Evolutionary conservation across 1,140 invertebrate genomes (phyloP).

Genomic region (Dermatophagoides farinae): DNA sequence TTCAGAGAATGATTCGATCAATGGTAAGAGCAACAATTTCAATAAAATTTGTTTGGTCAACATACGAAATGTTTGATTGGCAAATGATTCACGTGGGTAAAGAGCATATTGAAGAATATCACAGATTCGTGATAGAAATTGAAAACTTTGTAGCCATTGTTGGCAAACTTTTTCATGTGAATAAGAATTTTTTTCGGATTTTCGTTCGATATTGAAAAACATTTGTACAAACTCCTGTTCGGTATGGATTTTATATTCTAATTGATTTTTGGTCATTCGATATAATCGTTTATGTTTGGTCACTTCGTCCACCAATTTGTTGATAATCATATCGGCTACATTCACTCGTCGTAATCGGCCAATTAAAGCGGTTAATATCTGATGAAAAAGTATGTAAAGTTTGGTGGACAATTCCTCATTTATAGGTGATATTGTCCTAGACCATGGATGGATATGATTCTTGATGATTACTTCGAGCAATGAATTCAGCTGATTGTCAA

Average conservation of each 20-base stretch:
- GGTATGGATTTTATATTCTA: slow-evolving; percentile 29
- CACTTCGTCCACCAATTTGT: slow-evolving; percentile 64
- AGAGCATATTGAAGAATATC: slow-evolving; percentile 66
- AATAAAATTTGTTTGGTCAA: slow-evolving; percentile 44
- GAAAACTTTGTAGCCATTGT: slow-evolving; percentile 31
- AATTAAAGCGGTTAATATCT: slow-evolving; percentile 33
- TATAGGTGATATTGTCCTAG: slow-evolving; percentile 31
- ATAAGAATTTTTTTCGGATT: slow-evolving; percentile 47
- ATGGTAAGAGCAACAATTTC: slow-evolving; percentile 51
- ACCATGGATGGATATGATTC: slow-evolving; percentile 61
- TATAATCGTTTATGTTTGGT: slow-evolving; percentile 67
- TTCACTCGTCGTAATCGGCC: slow-evolving; percentile 34
- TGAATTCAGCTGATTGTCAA: slow-evolving; percentile 47
- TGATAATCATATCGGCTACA: slow-evolving; percentile 68
- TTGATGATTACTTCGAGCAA: slow-evolving; percentile 28
- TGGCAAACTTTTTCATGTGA: slow-evolving; percentile 31
- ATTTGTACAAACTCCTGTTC: slow-evolving; percentile 36
- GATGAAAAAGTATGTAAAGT: slow-evolving; percentile 31
- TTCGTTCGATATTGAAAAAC: slow-evolving; percentile 69
- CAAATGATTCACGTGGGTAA: slow-evolving; percentile 61
- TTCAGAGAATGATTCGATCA: slow-evolving; percentile 61
- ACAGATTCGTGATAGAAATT: slow-evolving; percentile 57
- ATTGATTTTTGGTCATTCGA: slow-evolving; percentile 42
- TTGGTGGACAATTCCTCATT: slow-evolving; percentile 34
- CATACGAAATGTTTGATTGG: slow-evolving; percentile 52